Evolutionary conservation across 2,888 invertebrate genomes (phyloP).

Genomic region (Acanthosepion lycidas): DNA sequence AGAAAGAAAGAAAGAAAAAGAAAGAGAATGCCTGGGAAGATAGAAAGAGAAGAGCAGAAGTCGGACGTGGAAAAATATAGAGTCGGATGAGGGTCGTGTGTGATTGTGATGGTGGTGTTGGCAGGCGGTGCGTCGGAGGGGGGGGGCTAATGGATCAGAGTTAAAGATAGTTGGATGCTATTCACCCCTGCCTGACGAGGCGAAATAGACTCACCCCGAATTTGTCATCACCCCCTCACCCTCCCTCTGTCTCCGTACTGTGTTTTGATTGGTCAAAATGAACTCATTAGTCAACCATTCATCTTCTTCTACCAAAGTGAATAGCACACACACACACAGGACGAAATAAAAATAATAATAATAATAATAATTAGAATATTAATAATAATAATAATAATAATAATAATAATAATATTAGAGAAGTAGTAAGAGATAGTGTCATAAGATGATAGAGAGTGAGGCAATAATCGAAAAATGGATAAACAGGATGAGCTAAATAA

Average conservation of each 20-base stretch:
- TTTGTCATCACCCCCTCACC: not conserved
- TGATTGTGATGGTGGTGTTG: not conserved
- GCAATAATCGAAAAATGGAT: too few relatives aligned
- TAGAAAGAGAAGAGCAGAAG: not conserved
- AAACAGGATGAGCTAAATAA: too few relatives aligned
- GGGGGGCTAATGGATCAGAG: not conserved
- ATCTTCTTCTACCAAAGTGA: not conserved
- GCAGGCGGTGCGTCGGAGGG: not conserved
- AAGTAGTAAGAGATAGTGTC: too few relatives aligned
- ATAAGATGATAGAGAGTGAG: too few relatives aligned
- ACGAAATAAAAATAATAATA: too few relatives aligned
- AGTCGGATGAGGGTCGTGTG: not conserved
- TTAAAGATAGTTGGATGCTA: not conserved
- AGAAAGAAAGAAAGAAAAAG: not conserved
- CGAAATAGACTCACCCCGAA: conserved; percentile 16
- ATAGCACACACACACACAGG: not conserved
- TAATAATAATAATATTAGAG: too few relatives aligned
- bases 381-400: too few relatives aligned
- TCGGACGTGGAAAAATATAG: not conserved
- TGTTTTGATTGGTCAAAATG: conserved; percentile 33
- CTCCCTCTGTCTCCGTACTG: not conserved
- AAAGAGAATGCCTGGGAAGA: not conserved
- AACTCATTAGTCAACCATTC: conserved; percentile 33
- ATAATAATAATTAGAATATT: too few relatives aligned
- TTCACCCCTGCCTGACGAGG: not conserved